Conservation (phyloP, 2,888 invertebrate genomes). For the Hylaea fasciaria region DNA sequence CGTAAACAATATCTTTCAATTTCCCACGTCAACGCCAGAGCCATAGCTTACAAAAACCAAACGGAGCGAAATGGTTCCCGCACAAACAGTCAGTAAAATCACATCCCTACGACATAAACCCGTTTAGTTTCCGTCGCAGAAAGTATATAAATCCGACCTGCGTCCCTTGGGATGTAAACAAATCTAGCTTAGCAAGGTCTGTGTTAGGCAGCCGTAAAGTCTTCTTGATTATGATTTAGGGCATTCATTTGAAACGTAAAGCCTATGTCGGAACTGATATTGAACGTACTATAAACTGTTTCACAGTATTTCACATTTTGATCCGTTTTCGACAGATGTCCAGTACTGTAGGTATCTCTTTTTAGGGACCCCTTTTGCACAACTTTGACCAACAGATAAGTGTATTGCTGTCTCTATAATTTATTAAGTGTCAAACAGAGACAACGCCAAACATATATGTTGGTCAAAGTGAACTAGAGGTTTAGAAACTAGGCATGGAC, state of each 20-base stretch:
- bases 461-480: no score
- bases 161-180: constrained; percentile 22
- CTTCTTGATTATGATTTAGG: constrained; percentile 5
- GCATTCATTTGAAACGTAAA: background rate
- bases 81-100: constrained; percentile 28
- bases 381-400: no score
- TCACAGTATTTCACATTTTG: no score
- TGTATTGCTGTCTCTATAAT: no score
- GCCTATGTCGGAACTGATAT: background rate
- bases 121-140: constrained; percentile 24
- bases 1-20: constrained; percentile 24
- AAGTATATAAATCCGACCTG: constrained; percentile 21
- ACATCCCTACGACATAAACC: constrained; percentile 28
- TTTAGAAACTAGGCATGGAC: no score
- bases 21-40: constrained; percentile 19
- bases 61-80: constrained; percentile 22
- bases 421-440: no score
- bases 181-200: constrained; percentile 21
- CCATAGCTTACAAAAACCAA: constrained; percentile 17
- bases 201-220: constrained; percentile 17
- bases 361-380: no score
- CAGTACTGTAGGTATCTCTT: no score
- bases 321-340: no score
- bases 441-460: no score
- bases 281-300: background rate